Evolutionary conservation across 2,888 invertebrate species (phyloP).

Genomic region (Nipponacmea schrenckii): DNA sequence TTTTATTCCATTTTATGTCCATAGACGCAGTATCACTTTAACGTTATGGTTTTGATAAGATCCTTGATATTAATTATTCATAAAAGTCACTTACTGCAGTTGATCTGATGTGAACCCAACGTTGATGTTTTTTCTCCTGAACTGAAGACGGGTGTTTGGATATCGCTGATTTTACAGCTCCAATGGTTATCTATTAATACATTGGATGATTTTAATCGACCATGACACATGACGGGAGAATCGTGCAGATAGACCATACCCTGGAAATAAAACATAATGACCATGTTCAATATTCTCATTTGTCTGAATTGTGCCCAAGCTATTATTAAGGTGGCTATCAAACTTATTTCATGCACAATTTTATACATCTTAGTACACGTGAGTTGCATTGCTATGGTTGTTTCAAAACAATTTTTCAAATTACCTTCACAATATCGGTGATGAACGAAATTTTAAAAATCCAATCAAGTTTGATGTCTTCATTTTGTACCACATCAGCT

Average conservation of each 20-base stretch:
- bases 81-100: conserved; percentile 28
- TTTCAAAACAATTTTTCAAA: background rate
- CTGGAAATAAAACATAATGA: conserved; percentile 21
- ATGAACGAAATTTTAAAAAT: conserved; percentile 61
- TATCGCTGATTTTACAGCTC: conserved; percentile 72
- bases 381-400: no score
- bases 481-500: conserved; percentile 60
- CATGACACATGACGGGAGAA: conserved; percentile 72
- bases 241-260: conserved; percentile 52
- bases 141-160: conserved; percentile 51
- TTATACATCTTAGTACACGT: no score
- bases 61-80: no score
- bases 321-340: no score
- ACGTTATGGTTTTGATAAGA: no score
- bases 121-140: conserved; percentile 41
- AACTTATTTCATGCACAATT: no score
- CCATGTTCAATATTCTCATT: background rate
- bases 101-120: conserved; percentile 29
- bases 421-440: conserved; percentile 53
- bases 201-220: conserved; percentile 84
- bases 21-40: no score
- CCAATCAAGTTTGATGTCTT: conserved; percentile 57
- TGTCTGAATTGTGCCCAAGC: no score
- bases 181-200: conserved; percentile 83
- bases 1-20: no score